These are phyloP conservation scores for Bucorvus abyssinicus DNA, from an alignment of 2,797 vertebrate genomes.

Conservation along the genomic window DNA sequence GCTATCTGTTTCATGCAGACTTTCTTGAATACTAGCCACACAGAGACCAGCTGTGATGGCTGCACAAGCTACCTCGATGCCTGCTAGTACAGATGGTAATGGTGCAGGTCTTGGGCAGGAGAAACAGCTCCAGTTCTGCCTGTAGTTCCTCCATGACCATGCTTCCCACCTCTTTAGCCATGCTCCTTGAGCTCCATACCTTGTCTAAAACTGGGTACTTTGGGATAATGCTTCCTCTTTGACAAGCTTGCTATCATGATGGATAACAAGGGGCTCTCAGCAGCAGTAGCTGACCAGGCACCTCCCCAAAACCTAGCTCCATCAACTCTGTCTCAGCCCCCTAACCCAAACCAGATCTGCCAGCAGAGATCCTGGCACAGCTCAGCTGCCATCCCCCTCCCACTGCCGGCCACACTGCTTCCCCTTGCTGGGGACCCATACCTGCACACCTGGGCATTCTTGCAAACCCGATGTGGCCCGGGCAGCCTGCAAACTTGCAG, in stretches of 20 bases:
- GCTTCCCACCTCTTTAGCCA: background rate
- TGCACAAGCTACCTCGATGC: background rate
- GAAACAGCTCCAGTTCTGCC: background rate
- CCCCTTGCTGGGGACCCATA: rapidly evolving
- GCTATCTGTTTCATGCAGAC: background rate
- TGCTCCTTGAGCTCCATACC: background rate
- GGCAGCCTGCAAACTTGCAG: background rate
- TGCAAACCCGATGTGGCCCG: background rate
- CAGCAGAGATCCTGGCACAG: background rate
- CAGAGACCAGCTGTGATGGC: rapidly evolving
- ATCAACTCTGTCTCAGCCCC: background rate
- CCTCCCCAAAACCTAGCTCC: background rate
- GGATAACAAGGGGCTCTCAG: background rate
- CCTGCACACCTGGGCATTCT: background rate
- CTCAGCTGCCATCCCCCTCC: background rate
- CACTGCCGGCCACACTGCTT: rapidly evolving
- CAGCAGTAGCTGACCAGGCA: background rate
- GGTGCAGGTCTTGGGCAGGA: background rate
- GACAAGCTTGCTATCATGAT: background rate
- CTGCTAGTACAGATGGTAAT: background rate
- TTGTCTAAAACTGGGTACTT: too few species aligned
- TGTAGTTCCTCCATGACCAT: background rate
- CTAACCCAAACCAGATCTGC: background rate
- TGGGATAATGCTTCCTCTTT: background rate
- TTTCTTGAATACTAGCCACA: background rate